A percentile compares a stretch with the other conserved stretches of the same genome.
phyloP scores from a whole-genome alignment of 2,888 invertebrate species.

The Portevinia maculata region DNA sequence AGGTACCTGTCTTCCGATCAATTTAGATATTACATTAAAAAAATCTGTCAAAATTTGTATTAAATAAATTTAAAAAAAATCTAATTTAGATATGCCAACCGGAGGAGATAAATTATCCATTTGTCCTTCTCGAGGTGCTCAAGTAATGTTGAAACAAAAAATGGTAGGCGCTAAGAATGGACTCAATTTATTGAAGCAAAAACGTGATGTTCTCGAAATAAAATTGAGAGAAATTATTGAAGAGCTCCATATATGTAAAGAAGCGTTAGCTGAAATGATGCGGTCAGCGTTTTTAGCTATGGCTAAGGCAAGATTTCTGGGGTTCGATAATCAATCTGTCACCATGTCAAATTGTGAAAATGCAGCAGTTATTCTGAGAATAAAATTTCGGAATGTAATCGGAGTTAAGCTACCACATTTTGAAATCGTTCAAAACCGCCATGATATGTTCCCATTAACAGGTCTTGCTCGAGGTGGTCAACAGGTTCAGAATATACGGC shows the following conservation, averaged over 20 bases:
- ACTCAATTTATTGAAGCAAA: slow-evolving; percentile 77
- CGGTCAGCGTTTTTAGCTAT: slow-evolving; percentile 77
- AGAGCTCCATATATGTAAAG: slow-evolving; percentile 57
- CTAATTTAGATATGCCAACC: slow-evolving; percentile 76
- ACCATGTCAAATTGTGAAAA: slow-evolving; percentile 66
- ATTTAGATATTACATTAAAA: too few relatives aligned
- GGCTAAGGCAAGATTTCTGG: slow-evolving; percentile 78
- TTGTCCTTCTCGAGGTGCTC: slow-evolving; percentile 79
- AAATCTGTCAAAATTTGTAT: background rate
- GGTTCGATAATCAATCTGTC: slow-evolving; percentile 77
- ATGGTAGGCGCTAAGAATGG: slow-evolving; percentile 77
- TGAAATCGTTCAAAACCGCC: slow-evolving; percentile 63
- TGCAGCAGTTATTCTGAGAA: slow-evolving; percentile 73
- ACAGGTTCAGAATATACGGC: slow-evolving; percentile 77
- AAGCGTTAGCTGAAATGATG: slow-evolving; percentile 71
- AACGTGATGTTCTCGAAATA: slow-evolving; percentile 79
- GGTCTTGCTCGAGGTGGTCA: slow-evolving; percentile 78
- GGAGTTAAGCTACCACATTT: slow-evolving; percentile 77
- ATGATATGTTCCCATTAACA: slow-evolving; percentile 74
- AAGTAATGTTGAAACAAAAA: slow-evolving; percentile 77
- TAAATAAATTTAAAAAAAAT: background rate
- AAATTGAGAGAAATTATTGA: slow-evolving; percentile 76
- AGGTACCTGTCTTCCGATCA: too few relatives aligned
- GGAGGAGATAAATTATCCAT: slow-evolving; percentile 75
- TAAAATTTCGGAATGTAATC: slow-evolving; percentile 76